Evolutionary conservation across 2,888 invertebrate species (phyloP), one percentile per base, ranked within the genome.

Genomic region (Clistopyga incitator): DNA sequence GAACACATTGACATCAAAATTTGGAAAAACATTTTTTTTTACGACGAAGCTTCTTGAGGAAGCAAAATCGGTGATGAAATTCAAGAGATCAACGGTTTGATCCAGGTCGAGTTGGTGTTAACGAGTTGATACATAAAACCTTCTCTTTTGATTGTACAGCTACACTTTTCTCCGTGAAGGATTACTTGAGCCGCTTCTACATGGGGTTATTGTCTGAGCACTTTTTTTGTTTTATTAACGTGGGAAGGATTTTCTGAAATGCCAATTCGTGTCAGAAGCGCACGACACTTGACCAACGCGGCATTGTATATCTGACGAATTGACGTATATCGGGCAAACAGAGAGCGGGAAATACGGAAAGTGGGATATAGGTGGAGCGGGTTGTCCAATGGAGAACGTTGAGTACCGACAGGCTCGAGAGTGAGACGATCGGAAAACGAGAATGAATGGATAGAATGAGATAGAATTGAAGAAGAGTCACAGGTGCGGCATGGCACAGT

Each of bases 201-300:
- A 29, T 59, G 47, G 18, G 45, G 45, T 45, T 72, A 59, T 59
- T 54, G 13, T 47, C 45, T 38, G 18, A 29, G 29, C 29, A 10
- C 29, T 47, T 15, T 54, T 54, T 54, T 54, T 54, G 2, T 18
- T n/a, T n/a, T 20, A 2, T 10, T 6, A 47, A n/a, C 1, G 18
- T 13, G 64, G 29, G 23, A 45, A 23, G 67, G 3, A 23, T 64
- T 78, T 78, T 61, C 68, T 15, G 50, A 56, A 68, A 70, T 61
- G 52, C 47, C 70, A 82, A 74, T 82, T 65, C 70, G 70, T 64
- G 61, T 75, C 54, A 78, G 56, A 70, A 23, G 64, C 67, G 20
- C 38, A 42, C 38, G 56, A 47, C 50, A 47, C 61, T 75, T 34
- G 78, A 75, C 70, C 70, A 59, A 50, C 47, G 3, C 64, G 38